These are phyloP conservation scores for Hyppa rectilinea DNA, from an alignment of 2,888 invertebrate genomes.

Conservation along the genomic window DNA sequence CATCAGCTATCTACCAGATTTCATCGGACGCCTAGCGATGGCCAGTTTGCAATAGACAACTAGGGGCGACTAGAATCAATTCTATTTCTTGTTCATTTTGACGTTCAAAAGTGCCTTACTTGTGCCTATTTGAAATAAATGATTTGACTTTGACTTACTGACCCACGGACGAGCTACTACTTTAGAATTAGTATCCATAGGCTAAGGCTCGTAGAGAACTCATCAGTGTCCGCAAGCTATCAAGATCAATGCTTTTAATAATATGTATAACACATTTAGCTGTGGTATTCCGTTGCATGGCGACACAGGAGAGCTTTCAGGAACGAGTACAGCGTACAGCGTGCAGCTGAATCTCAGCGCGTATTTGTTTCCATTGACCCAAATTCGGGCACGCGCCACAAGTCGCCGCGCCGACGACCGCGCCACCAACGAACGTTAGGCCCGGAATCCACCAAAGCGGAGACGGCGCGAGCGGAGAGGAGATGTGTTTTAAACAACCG, in stretches of 20 bases:
- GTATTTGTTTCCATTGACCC: conserved; percentile 75
- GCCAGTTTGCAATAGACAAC: background rate
- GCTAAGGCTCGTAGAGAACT: background rate
- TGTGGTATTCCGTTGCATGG: conserved; percentile 9
- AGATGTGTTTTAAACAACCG: no score
- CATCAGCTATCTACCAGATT: no score
- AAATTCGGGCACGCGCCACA: conserved; percentile 50
- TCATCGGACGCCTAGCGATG: background rate
- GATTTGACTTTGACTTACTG: no score
- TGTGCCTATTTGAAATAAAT: no score
- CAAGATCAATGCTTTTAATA: conserved; percentile 19
- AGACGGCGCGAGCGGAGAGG: no score
- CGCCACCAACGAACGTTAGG: background rate
- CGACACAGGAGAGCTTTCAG: conserved; percentile 48
- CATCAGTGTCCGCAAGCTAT: background rate
- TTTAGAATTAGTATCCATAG: background rate
- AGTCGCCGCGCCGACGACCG: conserved; percentile 5
- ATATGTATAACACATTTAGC: conserved; percentile 11
- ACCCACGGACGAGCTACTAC: background rate
- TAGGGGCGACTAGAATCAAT: no score
- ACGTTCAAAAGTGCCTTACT: no score
- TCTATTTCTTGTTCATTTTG: no score
- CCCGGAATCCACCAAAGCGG: no score
- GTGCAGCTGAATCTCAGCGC: conserved; percentile 54
- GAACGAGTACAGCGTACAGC: conserved; percentile 63